A percentile compares a stretch with the other conserved stretches of the same genome.
Evolutionary conservation across 2,888 invertebrate species (phyloP).

Genomic region (Mythimna vitellina): DNA sequence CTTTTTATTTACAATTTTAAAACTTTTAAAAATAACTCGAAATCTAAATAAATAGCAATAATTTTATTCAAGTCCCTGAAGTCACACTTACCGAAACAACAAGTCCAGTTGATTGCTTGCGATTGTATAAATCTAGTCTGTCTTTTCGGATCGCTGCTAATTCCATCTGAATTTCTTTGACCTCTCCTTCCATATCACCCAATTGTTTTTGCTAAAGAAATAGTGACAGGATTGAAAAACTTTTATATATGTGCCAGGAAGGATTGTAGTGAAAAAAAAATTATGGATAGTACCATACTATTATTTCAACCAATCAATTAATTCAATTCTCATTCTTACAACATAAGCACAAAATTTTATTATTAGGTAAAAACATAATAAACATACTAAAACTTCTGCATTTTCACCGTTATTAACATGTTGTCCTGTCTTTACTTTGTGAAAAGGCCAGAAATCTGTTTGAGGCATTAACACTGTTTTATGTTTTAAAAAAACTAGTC

Average conservation of each 20-base stretch:
- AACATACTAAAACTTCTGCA: constrained; percentile 61
- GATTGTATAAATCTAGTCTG: constrained; percentile 70
- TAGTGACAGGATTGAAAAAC: background rate
- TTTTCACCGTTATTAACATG: constrained; percentile 53
- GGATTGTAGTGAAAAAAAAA: background rate
- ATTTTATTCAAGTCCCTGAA: background rate
- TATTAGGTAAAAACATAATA: background rate
- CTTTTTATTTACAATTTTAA: background rate
- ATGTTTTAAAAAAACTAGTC: constrained; percentile 3
- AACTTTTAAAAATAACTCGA: background rate
- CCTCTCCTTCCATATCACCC: constrained; percentile 85
- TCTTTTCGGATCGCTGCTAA: constrained; percentile 79
- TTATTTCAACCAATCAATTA: background rate
- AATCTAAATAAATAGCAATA: background rate
- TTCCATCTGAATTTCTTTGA: constrained; percentile 84
- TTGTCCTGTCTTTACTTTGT: constrained; percentile 61
- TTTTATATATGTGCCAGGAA: background rate
- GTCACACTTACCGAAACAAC: constrained; percentile 15
- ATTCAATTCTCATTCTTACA: background rate
- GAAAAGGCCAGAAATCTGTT: constrained; percentile 81
- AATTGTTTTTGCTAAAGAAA: constrained; percentile 81
- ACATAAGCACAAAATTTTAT: background rate
- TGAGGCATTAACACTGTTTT: constrained; percentile 75
- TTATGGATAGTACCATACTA: background rate
- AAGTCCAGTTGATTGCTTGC: constrained; percentile 42